Evolutionary conservation across 2,113 vertebrate species (phyloP), one percentile per base, ranked within the genome.

Genomic region (Apaloderma vittatum): DNA sequence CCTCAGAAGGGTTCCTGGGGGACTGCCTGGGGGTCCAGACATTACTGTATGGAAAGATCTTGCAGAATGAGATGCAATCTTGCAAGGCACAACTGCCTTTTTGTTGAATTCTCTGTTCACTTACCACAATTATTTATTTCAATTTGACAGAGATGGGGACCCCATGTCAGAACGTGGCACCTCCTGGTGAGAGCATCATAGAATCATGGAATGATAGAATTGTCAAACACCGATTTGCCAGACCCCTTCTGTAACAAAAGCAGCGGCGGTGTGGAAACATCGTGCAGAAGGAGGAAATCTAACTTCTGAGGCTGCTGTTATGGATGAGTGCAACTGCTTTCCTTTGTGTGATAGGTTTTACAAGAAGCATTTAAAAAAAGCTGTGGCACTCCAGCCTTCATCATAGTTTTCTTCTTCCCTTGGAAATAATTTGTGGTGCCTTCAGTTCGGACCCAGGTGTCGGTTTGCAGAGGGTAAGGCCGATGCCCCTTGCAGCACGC

Each of bases 401-500:
- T 49, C 45, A n/a, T 6, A 18, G 37, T n/a, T 65, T 54, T 70
- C 23, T 58, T 52, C 78, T 75, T 59, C 30, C 22, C 30, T 6
- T 3, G 8, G 52, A 37, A 46, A 30, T 59, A 85, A 45, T 37
- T 43, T 30, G 55, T 54, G 37, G 65, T 43, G 67, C n/a, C n/a
- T 63, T 65, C 51, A 54, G 30, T 46, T 65, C 1, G 1, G 49
- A n/a, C 11, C 34, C 3, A 6, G 18, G 51, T 16, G 65, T 34
- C n/a, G 36, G 19, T 43, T 48, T 65, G 51, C 49, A 65, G 68
- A 59, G 24, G 26, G n/a, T 30, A 22, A 26, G 57, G 51, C 20
- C 0, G 1, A 48, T 36, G 19, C 2, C 26, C 26, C 27, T 30
- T 15, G 55, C 18, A 34, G 30, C 30, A 36, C 3, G 0, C 4